A percentile compares a stretch with the other conserved stretches of the same genome.
phyloP scores from a whole-genome alignment of 2,888 invertebrate species.

The Neoitamus cyanurus region DNA sequence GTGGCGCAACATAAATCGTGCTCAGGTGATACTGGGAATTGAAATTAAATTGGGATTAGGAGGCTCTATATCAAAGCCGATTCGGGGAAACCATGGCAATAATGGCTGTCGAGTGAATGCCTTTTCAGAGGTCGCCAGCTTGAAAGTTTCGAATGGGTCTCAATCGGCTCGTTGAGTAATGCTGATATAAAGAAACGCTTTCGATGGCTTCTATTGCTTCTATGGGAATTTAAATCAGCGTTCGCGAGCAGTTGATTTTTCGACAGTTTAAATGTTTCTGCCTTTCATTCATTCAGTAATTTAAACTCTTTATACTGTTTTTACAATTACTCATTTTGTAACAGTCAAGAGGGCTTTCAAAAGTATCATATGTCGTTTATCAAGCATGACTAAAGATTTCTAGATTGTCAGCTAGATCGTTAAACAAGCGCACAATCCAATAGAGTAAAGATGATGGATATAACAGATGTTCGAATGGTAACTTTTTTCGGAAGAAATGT shows the following conservation, averaged over 20 bases:
- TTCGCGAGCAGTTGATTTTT: neutral
- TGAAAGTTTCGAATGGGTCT: neutral
- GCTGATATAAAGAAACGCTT: neutral
- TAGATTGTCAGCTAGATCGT: too few relatives aligned
- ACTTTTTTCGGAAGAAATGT: too few relatives aligned
- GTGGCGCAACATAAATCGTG: conserved; percentile 9
- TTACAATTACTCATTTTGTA: neutral
- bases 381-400: neutral
- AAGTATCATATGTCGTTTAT: neutral
- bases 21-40: conserved; percentile 9
- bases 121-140: neutral
- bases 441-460: neutral
- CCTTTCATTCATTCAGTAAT: neutral
- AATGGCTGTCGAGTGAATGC: neutral
- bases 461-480: too few relatives aligned
- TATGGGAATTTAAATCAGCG: neutral
- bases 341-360: neutral
- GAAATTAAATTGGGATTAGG: conserved; percentile 1
- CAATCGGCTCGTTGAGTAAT: neutral
- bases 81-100: neutral
- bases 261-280: neutral
- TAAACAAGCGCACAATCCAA: neutral
- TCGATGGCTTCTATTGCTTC: neutral
- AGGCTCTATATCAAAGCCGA: neutral
- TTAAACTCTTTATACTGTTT: neutral